These are phyloP conservation scores for Drosophila trapezifrons DNA, from an alignment of 1,140 invertebrate genomes.

Conservation along the genomic window DNA sequence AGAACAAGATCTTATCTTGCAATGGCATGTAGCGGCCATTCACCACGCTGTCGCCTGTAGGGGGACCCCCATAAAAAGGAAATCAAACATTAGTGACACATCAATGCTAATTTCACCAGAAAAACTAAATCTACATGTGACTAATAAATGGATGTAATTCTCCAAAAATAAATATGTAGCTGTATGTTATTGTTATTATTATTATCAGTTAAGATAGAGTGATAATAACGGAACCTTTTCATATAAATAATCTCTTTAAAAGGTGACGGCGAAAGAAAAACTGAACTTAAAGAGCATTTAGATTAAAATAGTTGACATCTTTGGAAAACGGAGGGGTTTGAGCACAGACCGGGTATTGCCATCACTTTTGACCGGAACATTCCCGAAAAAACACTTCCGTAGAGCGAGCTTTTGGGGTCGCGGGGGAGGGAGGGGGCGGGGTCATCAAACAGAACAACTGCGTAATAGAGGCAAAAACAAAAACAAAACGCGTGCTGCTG, in stretches of 20 bases:
- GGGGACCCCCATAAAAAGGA: neutral
- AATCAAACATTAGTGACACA: conserved; percentile 4
- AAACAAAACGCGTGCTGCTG: conserved; percentile 16
- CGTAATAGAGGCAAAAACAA: conserved; percentile 52
- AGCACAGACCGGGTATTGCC: neutral
- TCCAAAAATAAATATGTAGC: no score
- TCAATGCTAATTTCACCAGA: neutral
- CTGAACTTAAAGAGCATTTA: no score
- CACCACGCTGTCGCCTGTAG: conserved; percentile 64
- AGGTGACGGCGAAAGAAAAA: no score
- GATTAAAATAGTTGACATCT: no score
- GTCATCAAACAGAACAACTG: conserved; percentile 41
- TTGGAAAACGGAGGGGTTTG: no score
- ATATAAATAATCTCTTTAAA: no score
- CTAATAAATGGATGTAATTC: neutral
- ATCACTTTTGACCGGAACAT: conserved; percentile 13
- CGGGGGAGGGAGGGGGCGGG: neutral
- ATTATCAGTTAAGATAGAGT: neutral
- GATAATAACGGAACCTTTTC: neutral
- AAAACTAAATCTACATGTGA: neutral
- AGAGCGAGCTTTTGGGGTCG: neutral
- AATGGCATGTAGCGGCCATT: conserved; percentile 89
- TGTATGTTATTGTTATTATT: neutral
- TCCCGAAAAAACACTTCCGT: conserved; percentile 17
- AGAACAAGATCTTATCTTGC: conserved; percentile 92